Evolutionary conservation across 2,113 vertebrate genomes (phyloP).

Genomic region (Colaptes auratus): DNA sequence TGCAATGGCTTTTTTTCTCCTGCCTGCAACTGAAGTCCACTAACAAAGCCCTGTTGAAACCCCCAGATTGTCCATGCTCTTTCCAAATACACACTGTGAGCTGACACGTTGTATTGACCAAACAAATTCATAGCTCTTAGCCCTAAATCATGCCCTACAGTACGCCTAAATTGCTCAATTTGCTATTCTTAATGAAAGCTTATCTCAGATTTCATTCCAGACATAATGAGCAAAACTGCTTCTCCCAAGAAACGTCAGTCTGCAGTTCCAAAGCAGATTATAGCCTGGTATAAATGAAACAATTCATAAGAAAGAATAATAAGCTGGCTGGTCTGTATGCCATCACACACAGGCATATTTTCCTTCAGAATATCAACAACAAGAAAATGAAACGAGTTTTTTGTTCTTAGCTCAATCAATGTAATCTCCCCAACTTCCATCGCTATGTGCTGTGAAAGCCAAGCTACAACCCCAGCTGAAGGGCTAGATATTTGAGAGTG

Average conservation of each 20-base stretch:
- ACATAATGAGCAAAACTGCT: background rate
- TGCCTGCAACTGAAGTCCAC: background rate
- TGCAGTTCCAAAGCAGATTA: conserved; percentile 36
- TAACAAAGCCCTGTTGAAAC: conserved; percentile 1
- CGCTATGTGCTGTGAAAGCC: conserved; percentile 7
- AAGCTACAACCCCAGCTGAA: conserved; percentile 45
- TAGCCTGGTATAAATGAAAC: conserved; percentile 17
- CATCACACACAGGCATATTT: conserved; percentile 22
- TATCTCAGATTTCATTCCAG: conserved; percentile 40
- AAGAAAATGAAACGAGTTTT: conserved; percentile 38
- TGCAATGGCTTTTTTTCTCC: background rate
- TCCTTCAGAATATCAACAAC: conserved; percentile 40
- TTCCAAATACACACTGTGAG: background rate
- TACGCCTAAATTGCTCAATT: background rate
- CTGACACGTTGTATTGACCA: background rate
- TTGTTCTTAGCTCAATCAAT: conserved; percentile 56
- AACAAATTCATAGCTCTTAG: background rate
- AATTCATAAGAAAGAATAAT: conserved; percentile 50
- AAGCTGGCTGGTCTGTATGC: conserved; percentile 27
- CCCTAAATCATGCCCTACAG: background rate
- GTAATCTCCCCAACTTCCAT: conserved; percentile 43
- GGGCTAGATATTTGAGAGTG: conserved; percentile 61
- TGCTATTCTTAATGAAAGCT: conserved; percentile 29
- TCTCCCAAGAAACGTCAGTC: background rate
- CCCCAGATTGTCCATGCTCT: background rate